Percentiles rank a stretch among this genome's conserved stretches.
Conservation (phyloP, 1,140 invertebrate genomes). For the Himalopsyche phryganea region DNA sequence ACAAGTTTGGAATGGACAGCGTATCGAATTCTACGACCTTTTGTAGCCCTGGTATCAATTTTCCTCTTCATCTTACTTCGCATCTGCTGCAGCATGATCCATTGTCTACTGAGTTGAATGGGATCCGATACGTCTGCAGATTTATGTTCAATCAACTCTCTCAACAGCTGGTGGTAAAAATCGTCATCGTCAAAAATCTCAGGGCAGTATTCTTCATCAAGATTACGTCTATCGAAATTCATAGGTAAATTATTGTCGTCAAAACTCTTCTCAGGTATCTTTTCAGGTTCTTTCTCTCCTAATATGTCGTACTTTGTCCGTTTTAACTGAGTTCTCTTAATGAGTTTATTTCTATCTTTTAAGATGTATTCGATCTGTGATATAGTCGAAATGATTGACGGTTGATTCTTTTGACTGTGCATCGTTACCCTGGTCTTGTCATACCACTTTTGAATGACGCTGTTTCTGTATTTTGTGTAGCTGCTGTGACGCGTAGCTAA, state of each 20-base stretch:
- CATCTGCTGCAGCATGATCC: constrained; percentile 87
- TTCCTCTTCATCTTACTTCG: constrained; percentile 86
- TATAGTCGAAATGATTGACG: constrained; percentile 69
- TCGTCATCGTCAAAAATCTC: constrained; percentile 97
- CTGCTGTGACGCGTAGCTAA: constrained; percentile 61
- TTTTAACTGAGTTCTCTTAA: constrained; percentile 78
- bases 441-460: constrained; percentile 87
- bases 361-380: constrained; percentile 86
- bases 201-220: constrained; percentile 63
- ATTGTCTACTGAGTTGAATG: constrained; percentile 75
- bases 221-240: constrained; percentile 41
- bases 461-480: constrained; percentile 71
- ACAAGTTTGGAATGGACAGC: constrained; percentile 86
- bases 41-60: constrained; percentile 87
- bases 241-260: constrained; percentile 16
- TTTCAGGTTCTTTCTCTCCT: constrained; percentile 52
- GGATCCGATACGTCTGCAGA: constrained; percentile 78
- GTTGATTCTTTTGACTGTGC: constrained; percentile 59
- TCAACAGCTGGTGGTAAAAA: constrained; percentile 90
- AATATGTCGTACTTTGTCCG: constrained; percentile 71
- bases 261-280: background rate
- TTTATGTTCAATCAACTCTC: constrained; percentile 91
- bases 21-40: constrained; percentile 88
- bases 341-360: constrained; percentile 69
- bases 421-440: constrained; percentile 76